phyloP scores from a whole-genome alignment of 2,113 vertebrate genomes.

The Clarias gariepinus region DNA sequence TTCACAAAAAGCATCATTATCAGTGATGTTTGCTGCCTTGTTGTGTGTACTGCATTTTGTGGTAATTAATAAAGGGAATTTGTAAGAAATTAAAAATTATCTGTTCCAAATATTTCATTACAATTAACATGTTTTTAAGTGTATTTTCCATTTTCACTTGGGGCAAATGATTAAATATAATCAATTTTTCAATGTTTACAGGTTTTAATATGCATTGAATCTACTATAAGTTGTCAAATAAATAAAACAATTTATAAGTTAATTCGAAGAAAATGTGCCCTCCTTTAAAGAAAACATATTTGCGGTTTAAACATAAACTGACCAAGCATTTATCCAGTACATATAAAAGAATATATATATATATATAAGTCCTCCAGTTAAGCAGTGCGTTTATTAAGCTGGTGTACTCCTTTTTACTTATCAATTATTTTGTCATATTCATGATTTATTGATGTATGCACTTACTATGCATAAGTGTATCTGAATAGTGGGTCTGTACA shows the following conservation, averaged over 20 bases:
- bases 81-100: too few species aligned
- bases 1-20: too few species aligned
- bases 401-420: not conserved
- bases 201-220: not conserved
- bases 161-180: too few species aligned
- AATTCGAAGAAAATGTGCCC: not conserved
- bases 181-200: too few species aligned
- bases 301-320: not conserved
- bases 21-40: too few species aligned
- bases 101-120: too few species aligned
- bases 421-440: not conserved
- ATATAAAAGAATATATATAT: not conserved
- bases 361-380: not conserved
- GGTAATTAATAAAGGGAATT: too few species aligned
- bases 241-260: not conserved
- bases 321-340: not conserved
- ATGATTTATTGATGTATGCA: not conserved
- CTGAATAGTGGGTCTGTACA: not conserved
- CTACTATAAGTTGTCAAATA: not conserved
- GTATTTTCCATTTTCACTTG: too few species aligned
- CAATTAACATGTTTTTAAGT: too few species aligned
- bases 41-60: too few species aligned
- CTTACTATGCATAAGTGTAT: not conserved
- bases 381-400: not conserved
- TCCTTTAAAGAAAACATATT: too few species aligned